A percentile compares a stretch with the other conserved stretches of the same genome.
These are phyloP conservation scores for Hydraecia micacea DNA, from an alignment of 2,888 invertebrate species.

Conservation along the genomic window DNA sequence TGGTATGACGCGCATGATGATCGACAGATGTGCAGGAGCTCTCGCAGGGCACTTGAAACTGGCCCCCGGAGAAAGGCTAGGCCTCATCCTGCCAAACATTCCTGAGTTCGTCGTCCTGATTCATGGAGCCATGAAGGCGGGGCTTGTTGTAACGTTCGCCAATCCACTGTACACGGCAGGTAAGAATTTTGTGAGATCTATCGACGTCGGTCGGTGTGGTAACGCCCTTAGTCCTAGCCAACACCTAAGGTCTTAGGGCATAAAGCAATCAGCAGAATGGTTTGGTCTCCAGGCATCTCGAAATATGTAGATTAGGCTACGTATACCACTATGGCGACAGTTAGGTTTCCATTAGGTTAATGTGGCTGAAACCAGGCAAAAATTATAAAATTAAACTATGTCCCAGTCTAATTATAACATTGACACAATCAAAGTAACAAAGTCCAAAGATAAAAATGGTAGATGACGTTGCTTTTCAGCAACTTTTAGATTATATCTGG, in stretches of 20 bases:
- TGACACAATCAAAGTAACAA: constrained; percentile 8
- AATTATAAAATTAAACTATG: neutral
- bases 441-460: constrained; percentile 3
- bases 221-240: too few species aligned
- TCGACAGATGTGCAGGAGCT: constrained; percentile 90
- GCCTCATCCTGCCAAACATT: constrained; percentile 92
- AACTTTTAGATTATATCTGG: neutral
- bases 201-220: neutral
- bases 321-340: neutral
- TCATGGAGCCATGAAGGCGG: constrained; percentile 92
- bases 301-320: neutral
- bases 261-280: neutral
- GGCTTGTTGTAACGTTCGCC: constrained; percentile 92
- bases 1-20: constrained; percentile 90
- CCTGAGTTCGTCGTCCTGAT: constrained; percentile 93
- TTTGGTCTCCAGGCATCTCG: neutral
- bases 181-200: constrained; percentile 69
- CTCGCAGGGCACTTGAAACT: constrained; percentile 90
- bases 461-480: neutral
- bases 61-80: constrained; percentile 91
- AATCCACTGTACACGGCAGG: constrained; percentile 93
- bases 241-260: neutral
- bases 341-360: neutral
- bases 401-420: neutral
- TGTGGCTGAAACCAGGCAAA: neutral